Evolutionary conservation across 37 sponge, comb jelly and placozoan species (phyloP), one percentile per base, ranked within the genome.

Genomic region (Tethya wilhelma): DNA sequence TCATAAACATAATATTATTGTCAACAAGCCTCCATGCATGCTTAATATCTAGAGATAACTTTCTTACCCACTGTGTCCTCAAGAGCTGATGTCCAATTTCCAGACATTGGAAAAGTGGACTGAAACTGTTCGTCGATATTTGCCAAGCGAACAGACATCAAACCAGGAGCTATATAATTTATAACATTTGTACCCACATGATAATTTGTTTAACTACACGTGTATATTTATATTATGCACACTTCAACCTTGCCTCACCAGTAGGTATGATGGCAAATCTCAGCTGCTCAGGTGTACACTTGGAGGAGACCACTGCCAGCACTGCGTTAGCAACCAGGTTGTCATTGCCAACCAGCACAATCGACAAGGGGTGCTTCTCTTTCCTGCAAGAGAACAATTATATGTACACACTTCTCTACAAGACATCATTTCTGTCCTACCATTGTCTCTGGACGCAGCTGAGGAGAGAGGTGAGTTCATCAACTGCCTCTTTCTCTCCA

Each of bases 321-420:
- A 72, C 43, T 0, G 73, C 62, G 30, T 46, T 44, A 0, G 86
- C 71, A 25, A 86, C 64, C 55, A 81, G 60, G 0, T 30, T 2
- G n/a, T 87, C 88, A 26, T 56, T 64, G 4, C 88, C 82, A 40
- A 87, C 82, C 45, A 80, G 75, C 9, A 81, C 63, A 6, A 80
- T 70, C 26, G 19, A 46, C 53, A 87, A 77, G 28, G 69, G 41
- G 0, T 0, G 0, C 2, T 11, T 7, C 38, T 71, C 73, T 26
- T 39, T 44, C 80, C 80, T 80, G 59, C 2, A 30, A 4, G 19
- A 56, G 2, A 44, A 9, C 55, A 62, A 62, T 19, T 8, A 25
- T 19, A 25, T 44, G 45, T 30, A n/a, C 66, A 65, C 66, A 30
- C 33, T 37, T 20, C 25, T 9, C 59, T 9, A 14, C 5, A n/a